These are phyloP conservation scores for Tyto alba DNA, from an alignment of 2,113 vertebrate genomes.

Conservation along the genomic window DNA sequence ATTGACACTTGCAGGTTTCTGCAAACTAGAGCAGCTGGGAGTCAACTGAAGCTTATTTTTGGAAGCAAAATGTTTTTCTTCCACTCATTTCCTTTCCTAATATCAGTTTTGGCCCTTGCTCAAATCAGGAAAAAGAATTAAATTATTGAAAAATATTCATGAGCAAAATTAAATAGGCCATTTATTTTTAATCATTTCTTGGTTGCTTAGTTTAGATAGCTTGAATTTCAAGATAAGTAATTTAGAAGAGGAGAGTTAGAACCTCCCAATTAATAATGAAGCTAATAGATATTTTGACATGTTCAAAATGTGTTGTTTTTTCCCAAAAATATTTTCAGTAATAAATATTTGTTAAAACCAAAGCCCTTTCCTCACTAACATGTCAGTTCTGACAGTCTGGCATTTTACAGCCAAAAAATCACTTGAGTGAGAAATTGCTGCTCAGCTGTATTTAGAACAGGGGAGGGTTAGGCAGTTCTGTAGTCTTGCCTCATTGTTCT, in stretches of 20 bases:
- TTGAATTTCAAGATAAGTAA: background rate
- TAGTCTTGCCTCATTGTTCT: background rate
- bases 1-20: background rate
- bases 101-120: background rate
- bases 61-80: background rate
- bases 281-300: background rate
- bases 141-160: background rate
- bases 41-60: background rate
- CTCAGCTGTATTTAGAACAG: background rate
- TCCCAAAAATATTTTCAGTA: background rate
- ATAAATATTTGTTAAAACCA: background rate
- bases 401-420: background rate
- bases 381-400: background rate
- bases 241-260: background rate
- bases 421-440: background rate
- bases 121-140: background rate
- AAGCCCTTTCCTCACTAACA: background rate
- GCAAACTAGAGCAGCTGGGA: background rate
- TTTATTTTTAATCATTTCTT: background rate
- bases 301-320: background rate
- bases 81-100: background rate
- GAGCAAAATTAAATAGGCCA: background rate
- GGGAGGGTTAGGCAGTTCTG: background rate
- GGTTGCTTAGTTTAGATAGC: background rate
- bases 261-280: background rate